phyloP scores from a whole-genome alignment of 1,140 invertebrate species.

The Lethrus apterus region DNA sequence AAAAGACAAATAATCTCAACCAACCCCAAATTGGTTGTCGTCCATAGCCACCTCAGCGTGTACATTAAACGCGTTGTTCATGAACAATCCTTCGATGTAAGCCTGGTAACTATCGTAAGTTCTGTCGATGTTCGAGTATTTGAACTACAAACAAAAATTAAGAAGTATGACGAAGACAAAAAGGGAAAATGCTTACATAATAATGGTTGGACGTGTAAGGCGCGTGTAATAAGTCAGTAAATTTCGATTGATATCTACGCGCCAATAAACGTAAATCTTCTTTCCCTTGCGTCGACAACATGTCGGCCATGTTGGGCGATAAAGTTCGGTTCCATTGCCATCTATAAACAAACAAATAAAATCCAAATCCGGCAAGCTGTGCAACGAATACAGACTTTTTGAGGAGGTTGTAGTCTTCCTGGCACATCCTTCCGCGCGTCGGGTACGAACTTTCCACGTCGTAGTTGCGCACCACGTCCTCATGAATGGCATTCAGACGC shows the following conservation, averaged over 20 bases:
- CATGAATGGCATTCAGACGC: constrained; percentile 45
- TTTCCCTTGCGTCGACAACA: constrained; percentile 51
- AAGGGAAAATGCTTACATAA: constrained; percentile 28
- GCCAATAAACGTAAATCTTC: constrained; percentile 53
- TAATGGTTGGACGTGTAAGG: constrained; percentile 39
- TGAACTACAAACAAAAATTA: constrained; percentile 49
- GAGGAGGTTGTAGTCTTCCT: constrained; percentile 49
- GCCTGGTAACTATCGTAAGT: constrained; percentile 56
- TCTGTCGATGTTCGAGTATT: constrained; percentile 57
- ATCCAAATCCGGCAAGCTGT: constrained; percentile 1
- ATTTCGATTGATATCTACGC: constrained; percentile 50
- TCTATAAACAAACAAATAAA: constrained; percentile 21
- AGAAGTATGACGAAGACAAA: no score
- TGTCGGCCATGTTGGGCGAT: constrained; percentile 46
- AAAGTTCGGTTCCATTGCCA: constrained; percentile 54
- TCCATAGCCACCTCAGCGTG: constrained; percentile 32
- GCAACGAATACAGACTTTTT: constrained; percentile 32
- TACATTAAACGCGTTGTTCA: constrained; percentile 39
- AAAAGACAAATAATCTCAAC: no score
- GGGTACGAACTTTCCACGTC: constrained; percentile 37
- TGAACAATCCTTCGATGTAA: constrained; percentile 61
- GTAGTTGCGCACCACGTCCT: constrained; percentile 53
- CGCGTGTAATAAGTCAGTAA: constrained; percentile 45
- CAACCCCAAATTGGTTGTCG: constrained; percentile 21
- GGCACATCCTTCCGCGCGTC: constrained; percentile 47